phyloP scores from a whole-genome alignment of 2,113 vertebrate species.

The Caranx melampygus region DNA sequence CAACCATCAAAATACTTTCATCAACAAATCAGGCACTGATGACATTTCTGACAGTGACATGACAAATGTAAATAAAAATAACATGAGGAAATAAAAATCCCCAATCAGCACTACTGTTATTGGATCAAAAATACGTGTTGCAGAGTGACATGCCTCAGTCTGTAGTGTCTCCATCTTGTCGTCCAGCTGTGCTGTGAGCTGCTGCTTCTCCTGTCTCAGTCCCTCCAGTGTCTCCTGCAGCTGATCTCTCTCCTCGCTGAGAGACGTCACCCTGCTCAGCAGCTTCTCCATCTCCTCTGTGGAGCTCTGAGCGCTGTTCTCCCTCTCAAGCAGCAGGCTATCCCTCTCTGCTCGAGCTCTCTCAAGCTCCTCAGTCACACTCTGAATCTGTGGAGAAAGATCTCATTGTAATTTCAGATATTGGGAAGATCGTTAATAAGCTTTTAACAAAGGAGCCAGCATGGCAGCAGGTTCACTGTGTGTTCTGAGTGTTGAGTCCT shows the following conservation, averaged over 20 bases:
- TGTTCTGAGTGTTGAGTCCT: neutral
- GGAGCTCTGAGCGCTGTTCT: neutral
- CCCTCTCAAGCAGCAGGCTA: conserved; percentile 11
- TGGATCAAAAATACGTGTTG: no score
- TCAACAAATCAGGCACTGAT: neutral
- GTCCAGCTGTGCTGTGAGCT: conserved; percentile 34
- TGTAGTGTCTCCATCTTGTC: neutral
- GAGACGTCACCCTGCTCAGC: conserved; percentile 21
- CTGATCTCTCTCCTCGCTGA: conserved; percentile 60
- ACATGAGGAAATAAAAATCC: no score
- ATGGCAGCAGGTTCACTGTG: no score
- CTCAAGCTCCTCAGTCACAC: no score
- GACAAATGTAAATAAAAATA: no score
- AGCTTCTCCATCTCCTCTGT: conserved; percentile 43
- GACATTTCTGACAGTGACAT: neutral
- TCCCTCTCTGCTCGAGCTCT: neutral
- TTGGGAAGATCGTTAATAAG: no score
- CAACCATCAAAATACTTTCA: neutral
- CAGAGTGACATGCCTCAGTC: conserved; percentile 6
- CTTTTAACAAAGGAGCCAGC: no score
- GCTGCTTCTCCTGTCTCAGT: neutral
- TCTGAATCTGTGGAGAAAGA: no score
- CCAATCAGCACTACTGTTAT: no score
- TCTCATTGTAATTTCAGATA: no score
- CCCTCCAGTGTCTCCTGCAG: conserved; percentile 45